phyloP scores from a whole-genome alignment of 2,888 invertebrate genomes.

The Teinopalpus imperialis region DNA sequence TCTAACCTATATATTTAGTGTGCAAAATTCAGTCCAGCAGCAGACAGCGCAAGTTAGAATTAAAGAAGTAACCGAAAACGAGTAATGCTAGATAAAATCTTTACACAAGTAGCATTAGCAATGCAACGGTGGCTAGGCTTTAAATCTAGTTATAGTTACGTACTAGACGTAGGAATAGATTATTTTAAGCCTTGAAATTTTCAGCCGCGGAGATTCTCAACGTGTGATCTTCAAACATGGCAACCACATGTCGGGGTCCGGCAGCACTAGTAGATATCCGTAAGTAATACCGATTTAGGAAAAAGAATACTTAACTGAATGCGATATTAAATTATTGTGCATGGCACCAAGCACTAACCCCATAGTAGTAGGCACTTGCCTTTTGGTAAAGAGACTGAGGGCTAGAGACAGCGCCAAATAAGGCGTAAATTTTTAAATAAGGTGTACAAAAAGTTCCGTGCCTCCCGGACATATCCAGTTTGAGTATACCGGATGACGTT shows the following conservation, averaged over 20 bases:
- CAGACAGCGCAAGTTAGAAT: not conserved
- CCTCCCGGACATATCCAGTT: not conserved
- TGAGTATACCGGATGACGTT: conserved; percentile 25
- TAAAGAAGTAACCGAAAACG: not conserved
- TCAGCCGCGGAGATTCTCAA: conserved; percentile 87
- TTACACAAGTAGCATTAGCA: conserved; percentile 12
- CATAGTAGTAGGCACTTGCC: conserved; percentile 20
- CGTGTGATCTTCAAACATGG: conserved; percentile 88
- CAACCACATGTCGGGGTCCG: conserved; percentile 86
- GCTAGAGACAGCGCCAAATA: conserved; percentile 17
- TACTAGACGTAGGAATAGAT: conserved; percentile 23
- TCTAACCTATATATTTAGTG: not conserved
- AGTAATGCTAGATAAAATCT: conserved; percentile 5
- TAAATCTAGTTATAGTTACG: conserved; percentile 2
- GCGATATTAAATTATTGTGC: conserved; percentile 4
- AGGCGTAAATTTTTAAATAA: not conserved
- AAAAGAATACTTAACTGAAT: not conserved
- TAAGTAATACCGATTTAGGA: conserved; percentile 61
- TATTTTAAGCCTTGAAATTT: conserved; percentile 39
- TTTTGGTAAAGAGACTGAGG: conserved; percentile 13
- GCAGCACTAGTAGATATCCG: conserved; percentile 86
- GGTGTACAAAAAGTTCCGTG: not conserved
- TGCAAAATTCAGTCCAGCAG: conserved; percentile 1
- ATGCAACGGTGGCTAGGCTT: conserved; percentile 13
- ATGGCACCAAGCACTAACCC: conserved; percentile 19